phyloP scores from a whole-genome alignment of 2,797 vertebrate genomes.

The Dendrocincla tyrannina region DNA sequence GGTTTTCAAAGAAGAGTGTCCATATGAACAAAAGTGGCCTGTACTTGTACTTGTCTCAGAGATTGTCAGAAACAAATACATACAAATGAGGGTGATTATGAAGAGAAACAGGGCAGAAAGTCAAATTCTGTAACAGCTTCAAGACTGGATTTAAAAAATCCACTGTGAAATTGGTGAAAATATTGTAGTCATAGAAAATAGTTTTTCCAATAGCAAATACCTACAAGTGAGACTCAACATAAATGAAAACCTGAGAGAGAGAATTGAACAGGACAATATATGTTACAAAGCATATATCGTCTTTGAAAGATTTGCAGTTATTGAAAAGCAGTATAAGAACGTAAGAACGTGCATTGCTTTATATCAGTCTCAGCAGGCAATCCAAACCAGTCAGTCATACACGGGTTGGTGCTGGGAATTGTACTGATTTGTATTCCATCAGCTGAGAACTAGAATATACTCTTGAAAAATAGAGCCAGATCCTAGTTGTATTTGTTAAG shows the following conservation, averaged over 20 bases:
- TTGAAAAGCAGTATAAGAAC: background rate
- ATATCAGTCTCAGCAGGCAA: background rate
- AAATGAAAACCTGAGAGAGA: background rate
- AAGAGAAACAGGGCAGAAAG: background rate
- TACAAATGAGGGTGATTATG: background rate
- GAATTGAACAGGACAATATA: background rate
- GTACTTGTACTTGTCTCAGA: background rate
- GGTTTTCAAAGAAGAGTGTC: background rate
- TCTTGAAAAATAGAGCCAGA: background rate
- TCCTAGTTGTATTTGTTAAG: background rate
- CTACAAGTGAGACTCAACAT: background rate
- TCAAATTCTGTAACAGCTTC: background rate
- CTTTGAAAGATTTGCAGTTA: background rate
- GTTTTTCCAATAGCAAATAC: background rate
- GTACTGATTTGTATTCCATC: background rate
- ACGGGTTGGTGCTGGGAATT: fast-evolving
- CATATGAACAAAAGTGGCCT: background rate
- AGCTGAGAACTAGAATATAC: background rate
- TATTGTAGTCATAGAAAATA: background rate
- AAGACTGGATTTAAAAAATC: background rate
- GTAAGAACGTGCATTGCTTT: background rate
- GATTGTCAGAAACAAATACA: background rate
- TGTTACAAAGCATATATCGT: background rate
- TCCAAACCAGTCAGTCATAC: background rate
- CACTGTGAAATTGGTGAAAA: background rate